Evolutionary conservation across 2,888 invertebrate species (phyloP).

Genomic region (Catocala sponsa): DNA sequence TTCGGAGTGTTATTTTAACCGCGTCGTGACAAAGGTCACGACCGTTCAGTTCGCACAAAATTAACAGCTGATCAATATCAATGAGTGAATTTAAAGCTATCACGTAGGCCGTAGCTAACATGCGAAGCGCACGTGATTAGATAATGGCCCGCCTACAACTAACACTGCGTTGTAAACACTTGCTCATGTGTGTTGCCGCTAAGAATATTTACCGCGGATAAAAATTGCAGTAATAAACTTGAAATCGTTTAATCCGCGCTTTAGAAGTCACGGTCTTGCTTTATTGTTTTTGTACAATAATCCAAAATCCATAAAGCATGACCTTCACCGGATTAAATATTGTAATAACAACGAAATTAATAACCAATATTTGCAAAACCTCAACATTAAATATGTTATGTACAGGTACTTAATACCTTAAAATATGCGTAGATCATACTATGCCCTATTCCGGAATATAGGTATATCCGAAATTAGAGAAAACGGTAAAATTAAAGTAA

Average conservation of each 20-base stretch:
- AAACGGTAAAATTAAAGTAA: too few relatives aligned
- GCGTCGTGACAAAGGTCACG: slow-evolving; percentile 35
- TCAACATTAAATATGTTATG: too few relatives aligned
- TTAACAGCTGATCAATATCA: slow-evolving; percentile 44
- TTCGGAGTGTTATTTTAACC: slow-evolving; percentile 8
- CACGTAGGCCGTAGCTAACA: slow-evolving; percentile 34
- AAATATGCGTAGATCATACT: too few relatives aligned
- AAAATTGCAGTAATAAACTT: slow-evolving; percentile 24
- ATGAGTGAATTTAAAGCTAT: slow-evolving; percentile 28
- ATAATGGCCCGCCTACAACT: slow-evolving; percentile 43
- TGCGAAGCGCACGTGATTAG: slow-evolving; percentile 43
- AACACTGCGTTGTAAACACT: slow-evolving; percentile 31
- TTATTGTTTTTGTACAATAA: too few relatives aligned
- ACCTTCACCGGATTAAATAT: too few relatives aligned
- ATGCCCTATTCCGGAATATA: too few relatives aligned
- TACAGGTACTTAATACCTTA: too few relatives aligned
- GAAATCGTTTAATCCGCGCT: slow-evolving; percentile 3
- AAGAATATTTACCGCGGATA: slow-evolving; percentile 8
- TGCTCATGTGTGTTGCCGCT: slow-evolving; percentile 13
- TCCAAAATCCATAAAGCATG: too few relatives aligned
- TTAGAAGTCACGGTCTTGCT: too few relatives aligned
- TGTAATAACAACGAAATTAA: too few relatives aligned
- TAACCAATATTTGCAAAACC: too few relatives aligned
- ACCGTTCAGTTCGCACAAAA: slow-evolving; percentile 27
- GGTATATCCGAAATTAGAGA: too few relatives aligned